Percentiles rank a stretch among this genome's conserved stretches.
These are phyloP conservation scores for Drosophila pachea DNA, from an alignment of 1,140 invertebrate species.

Conservation along the genomic window DNA sequence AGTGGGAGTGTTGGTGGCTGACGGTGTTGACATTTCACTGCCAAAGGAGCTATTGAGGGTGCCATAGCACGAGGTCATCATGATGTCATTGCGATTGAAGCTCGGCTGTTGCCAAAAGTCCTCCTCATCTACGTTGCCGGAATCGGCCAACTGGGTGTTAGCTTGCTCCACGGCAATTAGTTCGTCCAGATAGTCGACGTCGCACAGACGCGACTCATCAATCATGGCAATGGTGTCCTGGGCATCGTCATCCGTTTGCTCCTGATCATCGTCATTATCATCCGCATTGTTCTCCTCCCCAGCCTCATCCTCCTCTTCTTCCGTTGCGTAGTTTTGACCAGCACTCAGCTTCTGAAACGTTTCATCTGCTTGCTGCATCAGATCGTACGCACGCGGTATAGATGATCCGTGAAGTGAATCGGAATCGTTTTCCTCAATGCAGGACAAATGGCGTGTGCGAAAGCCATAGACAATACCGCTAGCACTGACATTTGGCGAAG, in stretches of 20 bases:
- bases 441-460: constrained; percentile 74
- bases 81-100: constrained; percentile 69
- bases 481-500: constrained; percentile 46
- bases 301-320: constrained; percentile 40
- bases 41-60: constrained; percentile 67
- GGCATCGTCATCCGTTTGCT: constrained; percentile 38
- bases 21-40: constrained; percentile 41
- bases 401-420: constrained; percentile 73
- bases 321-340: constrained; percentile 18
- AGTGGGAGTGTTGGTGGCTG: background rate
- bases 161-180: constrained; percentile 52
- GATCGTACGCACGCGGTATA: constrained; percentile 65
- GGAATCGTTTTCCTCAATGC: constrained; percentile 78
- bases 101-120: constrained; percentile 64
- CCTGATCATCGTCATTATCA: constrained; percentile 5
- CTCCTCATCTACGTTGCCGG: constrained; percentile 56
- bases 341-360: constrained; percentile 66
- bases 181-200: constrained; percentile 73
- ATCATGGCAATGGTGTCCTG: constrained; percentile 64
- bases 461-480: constrained; percentile 72
- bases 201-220: constrained; percentile 70
- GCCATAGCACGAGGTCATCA: constrained; percentile 78
- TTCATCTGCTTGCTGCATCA: constrained; percentile 75
- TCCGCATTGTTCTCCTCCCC: constrained; percentile 31
- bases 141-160: constrained; percentile 45